Percentiles rank a stretch among this genome's conserved stretches.
These are phyloP conservation scores for Diplolepis rosae DNA, from an alignment of 2,888 invertebrate genomes.

Conservation along the genomic window DNA sequence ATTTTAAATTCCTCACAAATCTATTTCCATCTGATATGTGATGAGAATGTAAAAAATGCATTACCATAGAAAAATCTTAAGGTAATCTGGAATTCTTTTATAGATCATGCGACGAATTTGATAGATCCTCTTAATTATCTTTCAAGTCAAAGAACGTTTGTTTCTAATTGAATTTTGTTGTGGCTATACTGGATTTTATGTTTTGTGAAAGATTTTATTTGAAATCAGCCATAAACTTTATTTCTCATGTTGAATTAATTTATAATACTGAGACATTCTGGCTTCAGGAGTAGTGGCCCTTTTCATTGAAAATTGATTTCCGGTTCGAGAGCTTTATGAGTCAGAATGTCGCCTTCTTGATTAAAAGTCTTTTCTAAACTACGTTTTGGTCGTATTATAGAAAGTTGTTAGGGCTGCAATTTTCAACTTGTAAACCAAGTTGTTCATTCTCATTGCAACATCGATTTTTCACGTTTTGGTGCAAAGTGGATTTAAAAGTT, in stretches of 20 bases:
- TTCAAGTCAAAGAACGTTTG: neutral
- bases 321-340: conserved; percentile 35
- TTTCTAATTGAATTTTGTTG: neutral
- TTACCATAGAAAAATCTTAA: too few species aligned
- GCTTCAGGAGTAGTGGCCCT: neutral
- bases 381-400: neutral
- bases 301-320: neutral
- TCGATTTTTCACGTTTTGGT: too few species aligned
- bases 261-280: neutral
- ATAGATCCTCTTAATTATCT: neutral
- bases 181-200: too few species aligned
- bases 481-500: too few species aligned
- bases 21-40: too few species aligned
- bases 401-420: neutral
- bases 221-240: neutral
- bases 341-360: conserved; percentile 27
- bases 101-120: too few species aligned
- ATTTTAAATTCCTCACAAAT: too few species aligned
- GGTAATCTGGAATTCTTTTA: too few species aligned
- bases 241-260: neutral
- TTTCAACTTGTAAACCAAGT: neutral
- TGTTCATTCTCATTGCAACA: too few species aligned
- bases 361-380: conserved; percentile 28
- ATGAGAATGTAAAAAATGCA: too few species aligned
- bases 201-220: neutral